A percentile compares a stretch with the other conserved stretches of the same genome.
Conservation (phyloP, 2,797 vertebrate genomes). For the Myotis myotis region DNA sequence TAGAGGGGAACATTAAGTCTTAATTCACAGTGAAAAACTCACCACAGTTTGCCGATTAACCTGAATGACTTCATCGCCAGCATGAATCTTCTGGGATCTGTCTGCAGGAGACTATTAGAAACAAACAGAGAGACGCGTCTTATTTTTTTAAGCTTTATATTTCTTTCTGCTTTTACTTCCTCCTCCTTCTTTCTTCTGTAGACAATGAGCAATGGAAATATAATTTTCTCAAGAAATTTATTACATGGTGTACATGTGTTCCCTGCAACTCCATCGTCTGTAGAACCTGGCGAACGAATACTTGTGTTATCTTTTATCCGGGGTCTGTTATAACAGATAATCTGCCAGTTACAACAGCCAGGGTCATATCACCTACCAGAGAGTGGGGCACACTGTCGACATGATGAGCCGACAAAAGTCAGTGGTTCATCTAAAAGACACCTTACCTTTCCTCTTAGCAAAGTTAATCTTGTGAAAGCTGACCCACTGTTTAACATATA, state of each 20-base stretch:
- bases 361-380: background rate
- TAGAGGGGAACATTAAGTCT: background rate
- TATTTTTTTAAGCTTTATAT: background rate
- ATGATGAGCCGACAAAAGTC: background rate
- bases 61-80: slow-evolving; percentile 96
- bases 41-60: slow-evolving; percentile 97
- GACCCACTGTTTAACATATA: background rate
- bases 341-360: background rate
- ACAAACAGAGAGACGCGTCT: slow-evolving; percentile 49
- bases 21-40: slow-evolving; percentile 74
- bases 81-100: slow-evolving; percentile 94
- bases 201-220: background rate
- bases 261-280: accelerated
- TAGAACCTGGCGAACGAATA: accelerated
- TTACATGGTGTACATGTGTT: background rate
- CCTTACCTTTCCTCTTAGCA: background rate
- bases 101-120: slow-evolving; percentile 93
- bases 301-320: background rate
- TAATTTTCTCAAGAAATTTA: background rate
- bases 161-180: background rate
- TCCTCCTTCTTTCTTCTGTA: background rate
- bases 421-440: background rate
- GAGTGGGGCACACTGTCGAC: background rate
- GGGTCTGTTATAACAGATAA: background rate
- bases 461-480: background rate